A percentile compares a stretch with the other conserved stretches of the same genome.
These are phyloP conservation scores for Cynoglossus semilaevis DNA, from an alignment of 2,113 vertebrate genomes.

Conservation along the genomic window DNA sequence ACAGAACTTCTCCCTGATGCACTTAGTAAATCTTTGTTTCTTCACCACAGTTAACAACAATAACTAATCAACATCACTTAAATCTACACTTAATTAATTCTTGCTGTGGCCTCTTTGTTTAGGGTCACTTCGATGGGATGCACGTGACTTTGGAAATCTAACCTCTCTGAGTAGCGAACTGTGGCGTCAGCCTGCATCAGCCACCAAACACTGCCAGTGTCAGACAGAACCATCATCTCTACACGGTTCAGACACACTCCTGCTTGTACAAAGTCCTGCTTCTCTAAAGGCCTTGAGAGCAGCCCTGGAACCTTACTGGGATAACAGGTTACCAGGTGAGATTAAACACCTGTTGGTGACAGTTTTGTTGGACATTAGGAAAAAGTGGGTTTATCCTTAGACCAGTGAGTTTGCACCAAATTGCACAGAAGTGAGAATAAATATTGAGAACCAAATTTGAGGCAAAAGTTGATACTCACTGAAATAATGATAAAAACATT, in stretches of 20 bases:
- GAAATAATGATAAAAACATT: too few relatives aligned
- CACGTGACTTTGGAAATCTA: slow-evolving; percentile 8
- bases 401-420: too few relatives aligned
- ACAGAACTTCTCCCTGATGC: slow-evolving; percentile 28
- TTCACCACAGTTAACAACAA: not conserved
- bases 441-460: too few relatives aligned
- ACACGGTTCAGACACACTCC: slow-evolving; percentile 5
- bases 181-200: not conserved
- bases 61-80: too few relatives aligned
- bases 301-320: slow-evolving; percentile 37
- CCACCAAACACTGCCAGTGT: slow-evolving; percentile 13
- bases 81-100: not conserved
- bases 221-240: not conserved
- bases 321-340: slow-evolving; percentile 26
- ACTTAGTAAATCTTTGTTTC: not conserved
- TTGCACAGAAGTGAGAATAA: too few relatives aligned
- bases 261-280: slow-evolving; percentile 22
- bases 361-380: too few relatives aligned
- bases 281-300: slow-evolving; percentile 26
- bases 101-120: not conserved
- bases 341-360: not conserved
- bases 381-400: too few relatives aligned
- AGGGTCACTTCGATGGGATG: slow-evolving; percentile 16
- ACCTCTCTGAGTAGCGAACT: slow-evolving; percentile 2
- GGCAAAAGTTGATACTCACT: too few relatives aligned